Evolutionary conservation across 2,113 vertebrate genomes (phyloP).

Genomic region (Macquaria australasica): DNA sequence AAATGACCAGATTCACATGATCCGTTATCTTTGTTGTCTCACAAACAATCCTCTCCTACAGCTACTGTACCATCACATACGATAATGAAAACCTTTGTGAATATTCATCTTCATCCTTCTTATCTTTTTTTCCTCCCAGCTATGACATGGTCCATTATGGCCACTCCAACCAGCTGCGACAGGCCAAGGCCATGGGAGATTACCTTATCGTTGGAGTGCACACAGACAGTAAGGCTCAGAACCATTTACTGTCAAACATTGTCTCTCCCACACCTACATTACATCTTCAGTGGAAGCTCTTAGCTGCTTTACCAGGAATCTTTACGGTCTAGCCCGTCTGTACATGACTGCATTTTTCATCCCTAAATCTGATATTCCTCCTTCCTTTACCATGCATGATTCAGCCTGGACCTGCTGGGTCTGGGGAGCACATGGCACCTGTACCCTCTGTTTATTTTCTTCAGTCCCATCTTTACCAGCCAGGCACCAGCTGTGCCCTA

Average conservation of each 20-base stretch:
- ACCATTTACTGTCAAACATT: not conserved
- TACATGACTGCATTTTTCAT: not conserved
- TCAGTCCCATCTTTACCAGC: not conserved
- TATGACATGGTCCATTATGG: slow-evolving; percentile 99
- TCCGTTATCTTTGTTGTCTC: not conserved
- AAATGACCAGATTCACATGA: not conserved
- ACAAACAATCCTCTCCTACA: not conserved
- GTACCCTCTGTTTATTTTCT: not conserved
- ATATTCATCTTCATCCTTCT: slow-evolving; percentile 1
- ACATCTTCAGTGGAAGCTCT: not conserved
- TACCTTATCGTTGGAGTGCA: slow-evolving; percentile 96
- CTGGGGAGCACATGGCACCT: not conserved
- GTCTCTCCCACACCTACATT: not conserved
- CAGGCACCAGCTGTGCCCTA: slow-evolving; percentile 29
- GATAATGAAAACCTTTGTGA: not conserved
- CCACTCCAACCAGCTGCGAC: slow-evolving; percentile 98
- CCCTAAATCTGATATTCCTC: not conserved
- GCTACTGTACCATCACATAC: not conserved
- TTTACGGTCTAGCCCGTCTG: not conserved
- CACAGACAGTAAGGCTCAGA: slow-evolving; percentile 89
- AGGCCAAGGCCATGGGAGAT: slow-evolving; percentile 97
- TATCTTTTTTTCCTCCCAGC: slow-evolving; percentile 77
- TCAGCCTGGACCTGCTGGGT: not conserved
- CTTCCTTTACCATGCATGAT: not conserved
- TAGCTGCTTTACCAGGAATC: not conserved